phyloP scores from a whole-genome alignment of 2,888 invertebrate genomes.

The Tiphia femorata region DNA sequence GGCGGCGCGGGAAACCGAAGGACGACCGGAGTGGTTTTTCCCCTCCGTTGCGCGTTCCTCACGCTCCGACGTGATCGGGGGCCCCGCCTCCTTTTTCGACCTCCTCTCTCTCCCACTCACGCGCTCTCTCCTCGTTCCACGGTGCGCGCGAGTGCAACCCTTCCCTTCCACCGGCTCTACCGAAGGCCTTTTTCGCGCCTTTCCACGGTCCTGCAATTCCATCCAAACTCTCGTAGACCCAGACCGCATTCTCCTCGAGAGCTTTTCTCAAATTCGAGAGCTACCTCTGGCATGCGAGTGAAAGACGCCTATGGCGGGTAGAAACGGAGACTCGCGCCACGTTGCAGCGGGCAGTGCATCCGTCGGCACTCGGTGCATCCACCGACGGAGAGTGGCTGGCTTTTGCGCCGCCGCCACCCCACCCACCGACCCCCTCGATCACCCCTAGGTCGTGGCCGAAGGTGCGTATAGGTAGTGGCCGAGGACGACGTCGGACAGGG shows the following conservation, averaged over 20 bases:
- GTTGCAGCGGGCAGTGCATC: slow-evolving; percentile 21
- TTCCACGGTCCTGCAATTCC: slow-evolving; percentile 1
- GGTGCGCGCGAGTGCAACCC: slow-evolving; percentile 31
- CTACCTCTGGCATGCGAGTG: too few species aligned
- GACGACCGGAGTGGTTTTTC: slow-evolving; percentile 22
- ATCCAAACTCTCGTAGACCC: not conserved
- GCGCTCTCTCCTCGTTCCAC: not conserved
- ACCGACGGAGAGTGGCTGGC: slow-evolving; percentile 32
- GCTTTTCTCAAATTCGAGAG: too few species aligned
- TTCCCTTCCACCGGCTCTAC: slow-evolving; percentile 36
- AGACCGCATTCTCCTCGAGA: too few species aligned
- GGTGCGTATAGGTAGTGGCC: slow-evolving; percentile 13
- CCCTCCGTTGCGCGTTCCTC: slow-evolving; percentile 34
- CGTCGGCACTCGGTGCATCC: slow-evolving; percentile 18
- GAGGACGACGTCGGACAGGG: slow-evolving; percentile 16
- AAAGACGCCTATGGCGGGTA: too few species aligned
- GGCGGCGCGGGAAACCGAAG: slow-evolving; percentile 25
- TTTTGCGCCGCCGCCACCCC: slow-evolving; percentile 35
- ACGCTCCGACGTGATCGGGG: slow-evolving; percentile 42
- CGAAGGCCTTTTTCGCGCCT: slow-evolving; percentile 30
- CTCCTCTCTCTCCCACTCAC: slow-evolving; percentile 36
- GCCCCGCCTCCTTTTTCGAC: slow-evolving; percentile 56
- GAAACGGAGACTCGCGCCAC: slow-evolving; percentile 16
- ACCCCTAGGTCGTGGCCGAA: not conserved
- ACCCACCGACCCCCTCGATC: slow-evolving; percentile 11